Conservation (phyloP, 1,140 invertebrate genomes). For the Cyrtorhinus lividipennis region DNA sequence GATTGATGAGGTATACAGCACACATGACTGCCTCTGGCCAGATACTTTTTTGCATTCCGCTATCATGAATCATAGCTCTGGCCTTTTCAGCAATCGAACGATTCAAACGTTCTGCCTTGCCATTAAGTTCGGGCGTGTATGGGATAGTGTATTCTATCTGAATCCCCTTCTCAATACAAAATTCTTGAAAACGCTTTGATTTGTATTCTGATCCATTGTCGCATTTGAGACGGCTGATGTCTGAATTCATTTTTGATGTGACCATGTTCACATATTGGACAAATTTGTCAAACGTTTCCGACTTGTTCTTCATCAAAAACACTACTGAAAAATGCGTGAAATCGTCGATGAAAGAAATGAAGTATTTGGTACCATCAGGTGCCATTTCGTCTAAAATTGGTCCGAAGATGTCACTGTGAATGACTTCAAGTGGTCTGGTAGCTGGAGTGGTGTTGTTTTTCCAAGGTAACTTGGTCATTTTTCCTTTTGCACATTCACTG, state of each 20-base stretch:
- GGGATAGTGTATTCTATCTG: slow-evolving; percentile 25
- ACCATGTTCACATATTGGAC: background rate
- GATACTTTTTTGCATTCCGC: slow-evolving; percentile 21
- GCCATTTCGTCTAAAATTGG: background rate
- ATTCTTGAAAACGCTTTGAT: slow-evolving; percentile 21
- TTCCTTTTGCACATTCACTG: too few species aligned
- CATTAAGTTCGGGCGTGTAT: slow-evolving; percentile 29
- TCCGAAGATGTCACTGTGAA: background rate
- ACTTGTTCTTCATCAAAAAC: background rate
- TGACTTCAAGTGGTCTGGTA: background rate
- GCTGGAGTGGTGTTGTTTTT: too few species aligned
- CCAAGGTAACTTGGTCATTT: too few species aligned
- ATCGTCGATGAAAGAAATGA: background rate
- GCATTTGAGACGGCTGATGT: slow-evolving; percentile 1
- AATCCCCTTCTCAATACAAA: slow-evolving; percentile 26
- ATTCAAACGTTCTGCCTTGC: slow-evolving; percentile 29
- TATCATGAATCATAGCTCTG: slow-evolving; percentile 26
- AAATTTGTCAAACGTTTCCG: background rate
- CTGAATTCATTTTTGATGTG: background rate
- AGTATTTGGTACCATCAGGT: background rate
- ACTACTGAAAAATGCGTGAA: background rate
- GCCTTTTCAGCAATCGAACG: slow-evolving; percentile 24
- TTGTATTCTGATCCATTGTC: background rate
- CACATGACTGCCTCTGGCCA: slow-evolving; percentile 28
- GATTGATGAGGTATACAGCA: slow-evolving; percentile 17